Evolutionary conservation across 2,888 invertebrate genomes (phyloP), one percentile per base, ranked within the genome.

Genomic region (Cheilosia soror): DNA sequence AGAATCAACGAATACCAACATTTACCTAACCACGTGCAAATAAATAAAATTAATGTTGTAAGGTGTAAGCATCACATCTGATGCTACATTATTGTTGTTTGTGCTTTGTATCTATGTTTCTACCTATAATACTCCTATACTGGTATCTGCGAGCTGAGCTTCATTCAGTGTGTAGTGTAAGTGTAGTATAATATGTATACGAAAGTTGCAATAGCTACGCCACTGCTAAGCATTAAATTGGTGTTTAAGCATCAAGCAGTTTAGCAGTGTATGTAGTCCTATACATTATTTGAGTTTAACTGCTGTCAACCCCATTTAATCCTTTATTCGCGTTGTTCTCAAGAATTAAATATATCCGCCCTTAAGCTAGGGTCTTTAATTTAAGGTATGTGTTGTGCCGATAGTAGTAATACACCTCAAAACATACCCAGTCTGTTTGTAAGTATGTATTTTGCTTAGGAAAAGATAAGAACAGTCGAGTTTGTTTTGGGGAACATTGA

Each of bases 251-350:
- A 53, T 66, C 51, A 40, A 66, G 40, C 51, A n/a, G 37, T 51
- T n/a, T 27, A 37, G 65, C 9, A 37, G 0, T 51, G 5, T 65
- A 65, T 7, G 11, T 49, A 15, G 25, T 15, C 62, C 20, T 62
- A 44, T 72, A n/a, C n/a, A n/a, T n/a, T n/a, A 62, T 60, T 65
- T 42, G 29, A 31, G 37, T 44, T 65, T 51, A 79, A 53, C 44
- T 60, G 58, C 29, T 60, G 72, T 65, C 51, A 79, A 60, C 53
- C 79, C 65, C 20, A 58, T 78, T 78, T 65, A 58, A 49, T 65
- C 57, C 60, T 9, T 71, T 60, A 71, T 71, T 60, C 44, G 9
- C 31, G 27, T 51, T 72, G 13, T 40, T 37, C 40, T 49, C 51
- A 42, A 37, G 29, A 53, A 13, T 44, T 5, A 44, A 72, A 37